Base-by-base conservation (phyloP, 1,140 invertebrate genomes). In the Pseudomyrmex sp. region DNA sequence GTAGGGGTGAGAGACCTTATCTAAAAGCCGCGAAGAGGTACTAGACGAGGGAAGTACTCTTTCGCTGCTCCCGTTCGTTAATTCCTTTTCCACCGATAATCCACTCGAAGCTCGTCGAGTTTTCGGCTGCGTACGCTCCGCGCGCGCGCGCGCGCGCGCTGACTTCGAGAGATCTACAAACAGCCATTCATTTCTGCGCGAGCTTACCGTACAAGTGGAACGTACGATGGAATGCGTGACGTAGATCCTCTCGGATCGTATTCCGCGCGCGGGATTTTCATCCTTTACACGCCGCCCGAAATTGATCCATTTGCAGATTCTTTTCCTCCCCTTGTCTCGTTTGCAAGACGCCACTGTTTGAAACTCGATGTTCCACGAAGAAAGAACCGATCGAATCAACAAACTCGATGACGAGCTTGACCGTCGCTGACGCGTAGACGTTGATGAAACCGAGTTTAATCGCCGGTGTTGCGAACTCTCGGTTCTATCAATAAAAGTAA, bases 61-160 rank as follows among this genome's bases (percentile, higher is more conserved):
- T 83, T 84, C 77, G 62, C 58, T 59, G 85, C 82, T 86, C 77
- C 79, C 76, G 75, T 85, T 90, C 87, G 84, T 88, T 90, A 88
- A 89, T 88, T 89, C 87, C 88, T 86, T 88, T 89, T 86, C 87
- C 70, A 86, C 73, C 88, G 88, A 89, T 89, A 89, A 89, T 89
- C 88, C 87, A 88, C 88, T 89, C 74, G 84, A 88, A 75, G 87
- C 72, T 73, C 56, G 48, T 58, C 76, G 84, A 88, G 87, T 88
- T 89, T 77, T 89, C 84, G 87, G 87, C 63, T 54, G 59, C 75
- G 63, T 54, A 76, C 77, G 61, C 72, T 61, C 84, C 63, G 74
- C 77, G 35, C 35, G 35, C 35, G 35, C 26, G 26, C 26, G 26
- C 26, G 26, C 35, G 35, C 35, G 35, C 35, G 5, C 58, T 52